Conservation (phyloP, 2,113 vertebrate species). For the Atrichornis clamosus region DNA sequence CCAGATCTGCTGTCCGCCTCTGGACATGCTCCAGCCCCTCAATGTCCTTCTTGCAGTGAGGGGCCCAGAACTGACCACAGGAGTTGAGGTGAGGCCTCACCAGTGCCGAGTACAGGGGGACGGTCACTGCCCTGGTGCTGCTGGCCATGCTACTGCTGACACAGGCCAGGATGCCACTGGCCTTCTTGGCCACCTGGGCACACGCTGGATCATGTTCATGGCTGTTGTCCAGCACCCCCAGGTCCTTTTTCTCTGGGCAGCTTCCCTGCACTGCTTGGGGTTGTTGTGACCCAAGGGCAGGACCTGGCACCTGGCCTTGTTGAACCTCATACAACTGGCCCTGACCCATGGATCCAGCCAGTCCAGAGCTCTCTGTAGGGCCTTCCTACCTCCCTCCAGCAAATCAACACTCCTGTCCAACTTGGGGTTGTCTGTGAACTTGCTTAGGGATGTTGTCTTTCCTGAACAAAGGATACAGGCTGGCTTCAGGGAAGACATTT, state of each 20-base stretch:
- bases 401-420: neutral
- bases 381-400: neutral
- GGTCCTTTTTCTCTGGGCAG: neutral
- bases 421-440: neutral
- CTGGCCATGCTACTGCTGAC: neutral
- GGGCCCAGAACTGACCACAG: rapidly evolving
- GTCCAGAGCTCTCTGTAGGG: neutral
- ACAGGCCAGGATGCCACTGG: rapidly evolving
- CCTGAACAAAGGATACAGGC: neutral
- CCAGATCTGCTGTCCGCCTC: rapidly evolving
- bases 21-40: neutral
- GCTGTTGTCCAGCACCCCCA: neutral
- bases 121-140: rapidly evolving
- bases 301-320: neutral
- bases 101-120: neutral
- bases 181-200: neutral
- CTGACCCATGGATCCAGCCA: neutral
- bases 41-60: rapidly evolving
- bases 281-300: neutral
- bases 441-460: neutral
- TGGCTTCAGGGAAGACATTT: neutral
- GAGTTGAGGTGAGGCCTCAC: rapidly evolving
- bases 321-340: neutral
- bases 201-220: neutral
- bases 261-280: neutral